These are phyloP conservation scores for Gobiocypris rarus DNA, from an alignment of 2,113 vertebrate genomes.

Conservation along the genomic window DNA sequence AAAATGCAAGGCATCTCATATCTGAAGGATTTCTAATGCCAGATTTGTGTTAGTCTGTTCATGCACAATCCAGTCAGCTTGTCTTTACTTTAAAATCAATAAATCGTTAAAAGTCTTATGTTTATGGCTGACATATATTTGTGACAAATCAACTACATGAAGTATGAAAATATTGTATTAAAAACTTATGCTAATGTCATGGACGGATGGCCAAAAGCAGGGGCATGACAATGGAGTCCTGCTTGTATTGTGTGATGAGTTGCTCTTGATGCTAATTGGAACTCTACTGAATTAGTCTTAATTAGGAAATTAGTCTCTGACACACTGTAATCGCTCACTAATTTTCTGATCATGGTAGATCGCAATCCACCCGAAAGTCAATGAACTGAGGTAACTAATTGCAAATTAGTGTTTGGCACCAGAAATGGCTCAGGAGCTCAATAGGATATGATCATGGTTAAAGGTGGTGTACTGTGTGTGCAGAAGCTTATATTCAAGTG, in stretches of 20 bases:
- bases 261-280: background rate
- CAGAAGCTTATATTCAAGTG: slow-evolving; percentile 22
- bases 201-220: background rate
- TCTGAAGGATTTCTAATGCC: background rate
- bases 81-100: background rate
- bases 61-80: background rate
- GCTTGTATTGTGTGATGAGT: background rate
- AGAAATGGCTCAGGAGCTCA: background rate
- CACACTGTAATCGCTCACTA: slow-evolving; percentile 7
- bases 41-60: background rate
- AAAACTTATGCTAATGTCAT: background rate
- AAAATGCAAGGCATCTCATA: slow-evolving; percentile 8
- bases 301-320: background rate
- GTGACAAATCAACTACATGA: background rate
- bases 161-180: background rate
- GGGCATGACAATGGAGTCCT: background rate
- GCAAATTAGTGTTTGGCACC: background rate
- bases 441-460: background rate
- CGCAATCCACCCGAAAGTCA: background rate
- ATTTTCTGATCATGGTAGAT: background rate
- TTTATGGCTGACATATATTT: background rate
- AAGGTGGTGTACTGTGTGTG: slow-evolving; percentile 8
- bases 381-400: background rate
- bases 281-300: background rate
- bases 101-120: too few relatives aligned